These are phyloP conservation scores for Tenthredo notha DNA, from an alignment of 2,888 invertebrate genomes.

Conservation along the genomic window DNA sequence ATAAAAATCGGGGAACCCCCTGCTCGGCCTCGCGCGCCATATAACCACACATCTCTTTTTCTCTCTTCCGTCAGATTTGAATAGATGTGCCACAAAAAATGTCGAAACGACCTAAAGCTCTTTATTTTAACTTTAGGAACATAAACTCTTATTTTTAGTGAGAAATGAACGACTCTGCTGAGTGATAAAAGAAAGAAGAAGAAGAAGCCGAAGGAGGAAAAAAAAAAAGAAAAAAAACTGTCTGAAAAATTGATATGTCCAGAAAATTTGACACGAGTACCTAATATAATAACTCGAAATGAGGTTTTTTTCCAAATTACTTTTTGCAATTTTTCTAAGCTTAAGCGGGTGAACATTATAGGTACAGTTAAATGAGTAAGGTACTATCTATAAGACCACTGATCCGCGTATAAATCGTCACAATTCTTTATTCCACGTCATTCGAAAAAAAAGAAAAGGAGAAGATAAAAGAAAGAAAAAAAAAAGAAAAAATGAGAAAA, in stretches of 20 bases:
- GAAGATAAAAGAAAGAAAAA: neutral
- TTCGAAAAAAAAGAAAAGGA: neutral
- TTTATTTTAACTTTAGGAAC: constrained; percentile 40
- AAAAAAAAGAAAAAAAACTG: neutral
- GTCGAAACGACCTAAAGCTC: constrained; percentile 33
- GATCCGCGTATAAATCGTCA: neutral
- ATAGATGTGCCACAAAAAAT: constrained; percentile 36
- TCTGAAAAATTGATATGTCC: neutral
- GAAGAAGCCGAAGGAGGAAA: too few species aligned
- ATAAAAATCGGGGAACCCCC: constrained; percentile 44
- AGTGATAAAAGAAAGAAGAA: neutral
- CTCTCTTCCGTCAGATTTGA: constrained; percentile 43
- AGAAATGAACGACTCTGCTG: constrained; percentile 31
- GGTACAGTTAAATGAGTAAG: neutral
- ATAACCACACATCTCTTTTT: constrained; percentile 34
- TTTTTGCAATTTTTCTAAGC: neutral
- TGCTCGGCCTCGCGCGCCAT: neutral
- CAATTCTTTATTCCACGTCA: neutral
- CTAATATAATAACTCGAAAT: neutral
- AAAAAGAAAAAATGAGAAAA: neutral
- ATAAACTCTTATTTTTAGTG: constrained; percentile 23
- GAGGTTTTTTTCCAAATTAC: constrained; percentile 14
- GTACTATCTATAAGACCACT: neutral
- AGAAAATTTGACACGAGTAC: constrained; percentile 5
- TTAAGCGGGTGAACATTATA: neutral